A percentile compares a stretch with the other conserved stretches of the same genome.
Evolutionary conservation across 1,140 invertebrate genomes (phyloP).

Genomic region (Tribolium castaneum): DNA sequence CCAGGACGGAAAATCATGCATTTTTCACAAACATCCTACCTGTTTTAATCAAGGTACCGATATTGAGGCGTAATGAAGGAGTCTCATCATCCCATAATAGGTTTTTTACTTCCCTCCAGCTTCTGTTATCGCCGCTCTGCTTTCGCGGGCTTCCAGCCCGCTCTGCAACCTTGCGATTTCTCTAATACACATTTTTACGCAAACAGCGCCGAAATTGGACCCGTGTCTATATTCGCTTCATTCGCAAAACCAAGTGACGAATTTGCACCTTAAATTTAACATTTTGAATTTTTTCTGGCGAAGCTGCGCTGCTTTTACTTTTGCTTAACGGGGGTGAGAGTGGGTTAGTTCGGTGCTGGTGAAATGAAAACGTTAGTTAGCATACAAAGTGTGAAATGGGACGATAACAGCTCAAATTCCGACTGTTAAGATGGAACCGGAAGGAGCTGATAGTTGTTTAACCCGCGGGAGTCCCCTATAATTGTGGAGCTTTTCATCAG

Average conservation of each 20-base stretch:
- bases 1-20: neutral
- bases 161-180: conserved; percentile 23
- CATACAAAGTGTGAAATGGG: conserved; percentile 28
- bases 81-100: conserved; percentile 26
- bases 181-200: conserved; percentile 23
- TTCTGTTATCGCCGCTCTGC: conserved; percentile 17
- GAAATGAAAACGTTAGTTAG: conserved; percentile 21
- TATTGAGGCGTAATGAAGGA: conserved; percentile 30
- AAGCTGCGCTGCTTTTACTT: too few relatives aligned
- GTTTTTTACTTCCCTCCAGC: conserved; percentile 18
- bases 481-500: conserved; percentile 44
- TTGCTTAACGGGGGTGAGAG: neutral
- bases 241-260: too few relatives aligned
- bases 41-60: conserved; percentile 31
- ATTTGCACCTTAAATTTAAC: too few relatives aligned
- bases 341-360: neutral
- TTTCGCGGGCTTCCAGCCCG: conserved; percentile 9
- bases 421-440: conserved; percentile 26
- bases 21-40: neutral
- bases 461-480: conserved; percentile 36
- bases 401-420: conserved; percentile 33
- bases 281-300: too few relatives aligned
- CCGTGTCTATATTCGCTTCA: too few relatives aligned
- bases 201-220: neutral
- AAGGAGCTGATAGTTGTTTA: conserved; percentile 35